These are phyloP conservation scores for Bombyx huttoni DNA, from an alignment of 2,888 invertebrate genomes.

Conservation along the genomic window DNA sequence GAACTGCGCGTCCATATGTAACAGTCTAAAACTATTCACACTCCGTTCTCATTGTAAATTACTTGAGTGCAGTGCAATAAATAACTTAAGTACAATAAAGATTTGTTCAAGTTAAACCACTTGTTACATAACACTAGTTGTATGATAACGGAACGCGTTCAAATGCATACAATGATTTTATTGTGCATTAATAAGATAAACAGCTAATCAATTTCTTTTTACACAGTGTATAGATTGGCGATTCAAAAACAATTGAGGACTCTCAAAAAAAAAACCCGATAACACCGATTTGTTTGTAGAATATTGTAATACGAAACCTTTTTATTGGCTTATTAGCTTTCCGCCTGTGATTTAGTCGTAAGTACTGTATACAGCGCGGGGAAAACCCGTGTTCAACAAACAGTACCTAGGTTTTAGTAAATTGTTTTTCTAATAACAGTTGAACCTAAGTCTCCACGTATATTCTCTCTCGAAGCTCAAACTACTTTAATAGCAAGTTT, in stretches of 20 bases:
- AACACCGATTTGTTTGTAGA: not conserved
- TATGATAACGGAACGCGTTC: slow-evolving; percentile 24
- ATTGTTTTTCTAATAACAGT: too few relatives aligned
- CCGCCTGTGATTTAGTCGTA: not conserved
- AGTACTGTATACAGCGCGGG: too few relatives aligned
- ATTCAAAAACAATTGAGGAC: slow-evolving; percentile 22
- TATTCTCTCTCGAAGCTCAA: too few relatives aligned
- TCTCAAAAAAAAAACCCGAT: not conserved
- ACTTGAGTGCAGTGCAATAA: slow-evolving; percentile 16
- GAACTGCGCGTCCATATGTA: too few relatives aligned
- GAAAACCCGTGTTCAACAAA: too few relatives aligned
- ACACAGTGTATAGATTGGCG: slow-evolving; percentile 11
- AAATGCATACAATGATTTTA: slow-evolving; percentile 3
- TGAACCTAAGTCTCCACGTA: too few relatives aligned
- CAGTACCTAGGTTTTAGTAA: too few relatives aligned
- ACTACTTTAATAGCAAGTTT: too few relatives aligned
- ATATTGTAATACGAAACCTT: not conserved
- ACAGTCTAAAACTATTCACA: not conserved
- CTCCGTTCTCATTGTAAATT: slow-evolving; percentile 24
- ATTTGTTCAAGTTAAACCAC: slow-evolving; percentile 16
- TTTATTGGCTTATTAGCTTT: not conserved
- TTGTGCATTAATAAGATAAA: slow-evolving; percentile 17
- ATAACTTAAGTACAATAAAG: slow-evolving; percentile 18
- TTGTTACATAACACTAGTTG: slow-evolving; percentile 17
- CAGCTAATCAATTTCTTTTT: slow-evolving; percentile 3